Conservation (phyloP, 2,113 vertebrate genomes). For the Balaenoptera acutorostrata region DNA sequence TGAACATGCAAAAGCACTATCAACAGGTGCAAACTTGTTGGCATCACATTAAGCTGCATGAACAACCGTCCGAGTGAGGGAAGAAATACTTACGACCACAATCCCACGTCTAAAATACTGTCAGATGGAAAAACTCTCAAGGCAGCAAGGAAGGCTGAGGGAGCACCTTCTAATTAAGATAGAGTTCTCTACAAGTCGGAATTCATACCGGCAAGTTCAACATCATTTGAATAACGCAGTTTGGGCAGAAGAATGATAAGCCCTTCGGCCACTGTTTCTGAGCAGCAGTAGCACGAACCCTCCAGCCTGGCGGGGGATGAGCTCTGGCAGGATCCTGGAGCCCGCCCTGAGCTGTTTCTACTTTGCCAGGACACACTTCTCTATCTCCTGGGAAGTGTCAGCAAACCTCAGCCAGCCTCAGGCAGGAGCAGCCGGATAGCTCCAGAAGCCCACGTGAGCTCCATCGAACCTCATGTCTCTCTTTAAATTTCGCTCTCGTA, state of each 20-base stretch:
- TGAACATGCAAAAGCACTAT: background rate
- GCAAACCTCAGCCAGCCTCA: background rate
- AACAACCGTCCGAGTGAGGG: background rate
- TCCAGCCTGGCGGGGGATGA: background rate
- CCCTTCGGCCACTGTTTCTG: background rate
- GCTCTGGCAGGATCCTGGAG: background rate
- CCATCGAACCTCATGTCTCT: background rate
- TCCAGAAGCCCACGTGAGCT: background rate
- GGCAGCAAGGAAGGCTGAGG: background rate
- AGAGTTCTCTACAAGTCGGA: background rate
- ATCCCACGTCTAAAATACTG: background rate
- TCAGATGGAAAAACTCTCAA: background rate
- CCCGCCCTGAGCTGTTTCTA: background rate
- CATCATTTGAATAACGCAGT: background rate
- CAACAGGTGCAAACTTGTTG: background rate
- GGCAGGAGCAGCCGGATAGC: background rate
- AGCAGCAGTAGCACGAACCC: background rate
- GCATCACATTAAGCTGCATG: background rate
- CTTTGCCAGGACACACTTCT: background rate
- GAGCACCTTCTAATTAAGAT: background rate
- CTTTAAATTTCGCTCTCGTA: background rate
- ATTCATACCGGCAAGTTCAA: background rate
- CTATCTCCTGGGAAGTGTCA: background rate
- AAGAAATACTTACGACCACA: background rate
- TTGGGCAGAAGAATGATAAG: background rate